A percentile compares a stretch with the other conserved stretches of the same genome.
Conservation (phyloP, 2,888 invertebrate species). For the Rhingia campestris region DNA sequence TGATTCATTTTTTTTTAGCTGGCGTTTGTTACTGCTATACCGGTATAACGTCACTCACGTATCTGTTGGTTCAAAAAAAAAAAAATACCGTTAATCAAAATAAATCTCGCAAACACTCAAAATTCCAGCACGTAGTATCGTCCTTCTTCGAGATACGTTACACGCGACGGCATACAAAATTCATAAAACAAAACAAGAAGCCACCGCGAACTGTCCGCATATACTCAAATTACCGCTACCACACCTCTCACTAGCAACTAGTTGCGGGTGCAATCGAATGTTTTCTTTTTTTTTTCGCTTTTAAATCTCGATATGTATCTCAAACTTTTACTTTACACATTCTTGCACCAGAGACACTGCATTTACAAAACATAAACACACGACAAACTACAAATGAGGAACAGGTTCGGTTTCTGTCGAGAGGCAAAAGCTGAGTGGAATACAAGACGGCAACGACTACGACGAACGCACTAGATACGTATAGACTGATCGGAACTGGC, state of each 20-base stretch:
- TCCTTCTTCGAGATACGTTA: background rate
- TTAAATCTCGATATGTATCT: slow-evolving; percentile 11
- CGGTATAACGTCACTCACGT: background rate
- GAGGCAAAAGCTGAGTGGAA: background rate
- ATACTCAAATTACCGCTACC: slow-evolving; percentile 18
- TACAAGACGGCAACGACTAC: background rate
- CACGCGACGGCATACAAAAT: background rate
- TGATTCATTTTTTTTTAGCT: slow-evolving; percentile 52
- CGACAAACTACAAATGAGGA: background rate
- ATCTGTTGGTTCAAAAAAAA: background rate
- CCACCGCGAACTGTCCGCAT: slow-evolving; percentile 11
- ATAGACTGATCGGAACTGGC: slow-evolving; percentile 10
- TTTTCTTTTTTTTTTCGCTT: background rate
- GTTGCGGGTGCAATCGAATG: background rate
- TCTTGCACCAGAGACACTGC: slow-evolving; percentile 2
- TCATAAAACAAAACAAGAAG: slow-evolving; percentile 19
- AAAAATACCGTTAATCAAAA: slow-evolving; percentile 20
- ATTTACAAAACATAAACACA: background rate
- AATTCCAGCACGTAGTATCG: slow-evolving; percentile 45
- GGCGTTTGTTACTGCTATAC: background rate
- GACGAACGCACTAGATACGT: slow-evolving; percentile 13
- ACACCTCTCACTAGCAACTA: slow-evolving; percentile 3
- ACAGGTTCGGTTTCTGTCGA: slow-evolving; percentile 1
- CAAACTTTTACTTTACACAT: slow-evolving; percentile 42
- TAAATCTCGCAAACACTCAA: slow-evolving; percentile 12